These are phyloP conservation scores for Toxotes jaculatrix DNA, from an alignment of 2,113 vertebrate genomes.

Conservation along the genomic window DNA sequence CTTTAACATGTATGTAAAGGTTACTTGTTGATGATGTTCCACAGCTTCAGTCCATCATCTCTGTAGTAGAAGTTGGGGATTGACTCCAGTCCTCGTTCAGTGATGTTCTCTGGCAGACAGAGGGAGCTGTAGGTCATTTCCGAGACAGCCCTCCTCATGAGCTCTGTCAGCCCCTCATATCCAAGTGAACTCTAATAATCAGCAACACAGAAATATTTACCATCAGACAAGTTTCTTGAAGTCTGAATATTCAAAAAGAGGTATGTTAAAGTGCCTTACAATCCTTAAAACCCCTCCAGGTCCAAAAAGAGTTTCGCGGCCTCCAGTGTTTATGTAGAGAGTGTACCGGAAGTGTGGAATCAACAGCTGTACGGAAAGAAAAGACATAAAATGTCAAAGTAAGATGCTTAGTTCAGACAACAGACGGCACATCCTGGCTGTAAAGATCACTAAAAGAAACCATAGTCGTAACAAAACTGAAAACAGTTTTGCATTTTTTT, in stretches of 20 bases:
- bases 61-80: slow-evolving; percentile 73
- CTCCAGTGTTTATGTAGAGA: slow-evolving; percentile 6
- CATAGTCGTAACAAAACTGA: too few species aligned
- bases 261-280: neutral
- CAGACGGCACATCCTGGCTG: too few species aligned
- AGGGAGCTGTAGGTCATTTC: slow-evolving; percentile 65
- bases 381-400: neutral
- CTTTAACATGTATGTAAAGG: neutral
- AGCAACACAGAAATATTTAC: neutral
- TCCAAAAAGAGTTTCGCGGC: neutral
- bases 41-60: slow-evolving; percentile 72
- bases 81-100: slow-evolving; percentile 56
- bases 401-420: too few species aligned
- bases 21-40: slow-evolving; percentile 62
- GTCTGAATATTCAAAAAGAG: neutral
- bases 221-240: neutral
- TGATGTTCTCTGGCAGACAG: slow-evolving; percentile 73
- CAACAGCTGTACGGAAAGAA: slow-evolving; percentile 42
- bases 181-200: slow-evolving; percentile 56
- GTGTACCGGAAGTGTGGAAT: slow-evolving; percentile 46
- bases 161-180: slow-evolving; percentile 24
- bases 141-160: slow-evolving; percentile 48
- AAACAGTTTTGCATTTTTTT: too few species aligned
- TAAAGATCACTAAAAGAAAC: too few species aligned
- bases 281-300: neutral